These are phyloP conservation scores for Caenorhabditis brenneri DNA, from an alignment of 1,140 invertebrate genomes.

Conservation along the genomic window DNA sequence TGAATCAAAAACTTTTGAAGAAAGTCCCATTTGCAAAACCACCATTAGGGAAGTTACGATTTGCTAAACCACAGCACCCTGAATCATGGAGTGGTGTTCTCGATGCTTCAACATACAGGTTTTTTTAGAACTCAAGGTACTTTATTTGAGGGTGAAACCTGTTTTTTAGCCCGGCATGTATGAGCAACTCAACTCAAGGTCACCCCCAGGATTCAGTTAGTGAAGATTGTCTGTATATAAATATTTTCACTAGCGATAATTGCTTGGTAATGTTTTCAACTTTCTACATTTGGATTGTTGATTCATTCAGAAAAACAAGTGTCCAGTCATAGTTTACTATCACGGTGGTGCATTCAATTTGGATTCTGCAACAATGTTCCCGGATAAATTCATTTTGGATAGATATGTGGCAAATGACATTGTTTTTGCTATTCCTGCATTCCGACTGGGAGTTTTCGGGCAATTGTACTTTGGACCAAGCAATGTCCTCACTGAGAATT, in stretches of 20 bases:
- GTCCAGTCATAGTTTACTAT: conserved; percentile 2
- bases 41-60: background rate
- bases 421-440: background rate
- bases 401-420: background rate
- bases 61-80: background rate
- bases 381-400: background rate
- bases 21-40: conserved; percentile 24
- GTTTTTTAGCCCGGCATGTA: background rate
- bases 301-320: background rate
- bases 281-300: background rate
- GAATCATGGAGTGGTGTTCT: background rate
- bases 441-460: conserved; percentile 15
- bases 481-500: background rate
- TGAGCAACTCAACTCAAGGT: background rate
- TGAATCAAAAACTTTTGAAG: background rate
- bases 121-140: background rate
- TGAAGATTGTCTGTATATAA: conserved; percentile 25
- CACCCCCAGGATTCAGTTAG: background rate
- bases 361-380: background rate
- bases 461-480: conserved; percentile 13
- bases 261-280: background rate
- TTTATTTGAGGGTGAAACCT: background rate
- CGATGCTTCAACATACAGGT: background rate
- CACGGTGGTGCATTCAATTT: background rate
- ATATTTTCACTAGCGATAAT: conserved; percentile 8